Evolutionary conservation across 2,113 vertebrate genomes (phyloP).

Genomic region (Coregonus clupeaformis): DNA sequence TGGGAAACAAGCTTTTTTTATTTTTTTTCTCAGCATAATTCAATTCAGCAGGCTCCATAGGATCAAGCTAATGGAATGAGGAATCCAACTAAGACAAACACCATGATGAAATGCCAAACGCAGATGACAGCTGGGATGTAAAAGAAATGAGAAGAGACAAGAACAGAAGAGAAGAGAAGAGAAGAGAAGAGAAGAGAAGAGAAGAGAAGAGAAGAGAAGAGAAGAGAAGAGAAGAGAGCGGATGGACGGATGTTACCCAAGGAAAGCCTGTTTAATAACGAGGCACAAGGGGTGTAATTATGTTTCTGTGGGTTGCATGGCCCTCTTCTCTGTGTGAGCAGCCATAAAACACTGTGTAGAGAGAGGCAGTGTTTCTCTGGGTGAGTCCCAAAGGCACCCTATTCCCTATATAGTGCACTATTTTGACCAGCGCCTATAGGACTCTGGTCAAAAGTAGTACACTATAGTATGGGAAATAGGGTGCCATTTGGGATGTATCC

Average conservation of each 20-base stretch:
- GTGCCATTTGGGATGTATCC: neutral
- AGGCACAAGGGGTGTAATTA: slow-evolving; percentile 45
- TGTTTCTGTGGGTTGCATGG: slow-evolving; percentile 11
- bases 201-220: neutral
- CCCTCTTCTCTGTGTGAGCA: slow-evolving; percentile 22
- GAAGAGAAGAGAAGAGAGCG: slow-evolving; percentile 19
- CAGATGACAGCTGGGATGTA: slow-evolving; percentile 36
- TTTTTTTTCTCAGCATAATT: no score
- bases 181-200: slow-evolving; percentile 6
- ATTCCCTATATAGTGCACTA: slow-evolving; percentile 15
- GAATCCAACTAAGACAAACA: no score
- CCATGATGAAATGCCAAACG: no score
- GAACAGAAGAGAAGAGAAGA: neutral
- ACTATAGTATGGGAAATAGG: slow-evolving; percentile 12
- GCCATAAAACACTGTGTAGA: neutral
- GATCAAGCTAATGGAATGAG: no score
- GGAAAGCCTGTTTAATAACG: slow-evolving; percentile 33
- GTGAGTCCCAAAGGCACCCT: slow-evolving; percentile 5
- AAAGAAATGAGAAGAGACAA: slow-evolving; percentile 28
- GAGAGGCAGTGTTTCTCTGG: slow-evolving; percentile 37
- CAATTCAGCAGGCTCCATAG: no score
- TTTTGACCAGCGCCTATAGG: no score
- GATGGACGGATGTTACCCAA: slow-evolving; percentile 26
- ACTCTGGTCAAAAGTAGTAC: slow-evolving; percentile 29
- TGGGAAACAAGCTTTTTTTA: no score